Percentiles rank a stretch among this genome's conserved stretches.
Evolutionary conservation across 2,113 vertebrate genomes (phyloP).

Genomic region (Pipra filicauda): DNA sequence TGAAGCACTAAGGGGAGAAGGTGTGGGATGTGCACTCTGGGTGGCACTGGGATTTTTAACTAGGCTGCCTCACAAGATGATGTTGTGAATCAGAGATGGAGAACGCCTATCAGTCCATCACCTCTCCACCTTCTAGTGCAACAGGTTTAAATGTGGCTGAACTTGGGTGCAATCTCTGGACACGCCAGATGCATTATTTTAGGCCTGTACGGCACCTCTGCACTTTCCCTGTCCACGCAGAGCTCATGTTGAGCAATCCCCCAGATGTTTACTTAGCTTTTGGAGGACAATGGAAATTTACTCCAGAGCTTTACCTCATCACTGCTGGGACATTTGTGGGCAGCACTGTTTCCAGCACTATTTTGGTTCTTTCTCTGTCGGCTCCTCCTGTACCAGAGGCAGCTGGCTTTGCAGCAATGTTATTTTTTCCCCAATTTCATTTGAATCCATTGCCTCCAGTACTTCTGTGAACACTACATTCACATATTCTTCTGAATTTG

Average conservation of each 20-base stretch:
- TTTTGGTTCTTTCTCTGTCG: not conserved
- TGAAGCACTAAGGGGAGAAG: not conserved
- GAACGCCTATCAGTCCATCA: not conserved
- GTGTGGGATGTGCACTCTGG: not conserved
- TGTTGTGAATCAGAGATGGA: not conserved
- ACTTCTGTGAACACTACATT: not conserved
- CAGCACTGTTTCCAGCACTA: not conserved
- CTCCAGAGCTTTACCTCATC: slow-evolving; percentile 34
- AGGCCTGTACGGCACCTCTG: not conserved
- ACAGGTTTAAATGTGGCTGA: not conserved
- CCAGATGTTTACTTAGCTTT: not conserved
- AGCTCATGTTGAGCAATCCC: not conserved
- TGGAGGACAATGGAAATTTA: slow-evolving; percentile 43
- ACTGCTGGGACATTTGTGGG: not conserved
- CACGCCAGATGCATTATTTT: not conserved
- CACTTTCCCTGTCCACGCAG: not conserved
- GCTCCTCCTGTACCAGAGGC: not conserved
- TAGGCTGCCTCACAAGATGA: not conserved
- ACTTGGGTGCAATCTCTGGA: not conserved
- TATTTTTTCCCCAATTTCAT: not conserved
- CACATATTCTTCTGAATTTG: slow-evolving; percentile 4
- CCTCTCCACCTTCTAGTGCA: not conserved
- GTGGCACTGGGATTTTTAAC: not conserved
- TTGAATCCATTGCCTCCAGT: not conserved
- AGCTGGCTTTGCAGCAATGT: not conserved